phyloP scores from a whole-genome alignment of 2,888 invertebrate genomes.

The Caenorhabditis zanzibari region DNA sequence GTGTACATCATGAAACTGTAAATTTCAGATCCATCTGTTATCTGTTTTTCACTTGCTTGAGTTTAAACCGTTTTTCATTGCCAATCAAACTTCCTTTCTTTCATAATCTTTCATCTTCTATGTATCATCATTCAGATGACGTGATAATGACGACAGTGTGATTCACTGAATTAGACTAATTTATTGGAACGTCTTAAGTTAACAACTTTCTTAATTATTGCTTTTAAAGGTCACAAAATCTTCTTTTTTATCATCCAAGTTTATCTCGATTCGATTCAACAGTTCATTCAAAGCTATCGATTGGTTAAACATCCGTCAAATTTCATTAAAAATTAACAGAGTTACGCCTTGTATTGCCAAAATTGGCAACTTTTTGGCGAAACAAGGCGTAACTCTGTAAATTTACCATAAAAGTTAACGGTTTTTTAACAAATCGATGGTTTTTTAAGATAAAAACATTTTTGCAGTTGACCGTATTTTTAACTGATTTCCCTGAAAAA shows the following conservation, averaged over 20 bases:
- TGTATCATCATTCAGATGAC: conserved; percentile 12
- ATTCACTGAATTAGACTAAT: conserved; percentile 15
- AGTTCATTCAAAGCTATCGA: no score
- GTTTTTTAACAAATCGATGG: no score
- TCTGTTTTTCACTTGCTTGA: background rate
- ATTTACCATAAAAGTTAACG: no score
- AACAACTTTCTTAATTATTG: background rate
- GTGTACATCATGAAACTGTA: background rate
- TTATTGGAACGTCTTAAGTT: background rate
- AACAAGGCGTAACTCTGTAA: no score
- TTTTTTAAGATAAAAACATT: no score
- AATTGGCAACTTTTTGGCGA: no score
- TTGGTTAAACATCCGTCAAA: no score
- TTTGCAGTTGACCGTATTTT: no score
- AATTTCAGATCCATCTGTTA: background rate
- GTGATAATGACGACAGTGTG: conserved; percentile 13
- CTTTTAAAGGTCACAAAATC: background rate
- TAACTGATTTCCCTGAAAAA: no score
- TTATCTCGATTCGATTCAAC: no score
- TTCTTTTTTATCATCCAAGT: background rate
- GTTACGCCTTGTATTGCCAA: no score
- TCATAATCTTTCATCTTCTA: conserved; percentile 19
- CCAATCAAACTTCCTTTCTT: background rate
- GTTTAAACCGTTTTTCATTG: background rate
- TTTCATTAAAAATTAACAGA: no score